Evolutionary conservation across 1,140 invertebrate species (phyloP).

Genomic region (Lepidurus packardi): DNA sequence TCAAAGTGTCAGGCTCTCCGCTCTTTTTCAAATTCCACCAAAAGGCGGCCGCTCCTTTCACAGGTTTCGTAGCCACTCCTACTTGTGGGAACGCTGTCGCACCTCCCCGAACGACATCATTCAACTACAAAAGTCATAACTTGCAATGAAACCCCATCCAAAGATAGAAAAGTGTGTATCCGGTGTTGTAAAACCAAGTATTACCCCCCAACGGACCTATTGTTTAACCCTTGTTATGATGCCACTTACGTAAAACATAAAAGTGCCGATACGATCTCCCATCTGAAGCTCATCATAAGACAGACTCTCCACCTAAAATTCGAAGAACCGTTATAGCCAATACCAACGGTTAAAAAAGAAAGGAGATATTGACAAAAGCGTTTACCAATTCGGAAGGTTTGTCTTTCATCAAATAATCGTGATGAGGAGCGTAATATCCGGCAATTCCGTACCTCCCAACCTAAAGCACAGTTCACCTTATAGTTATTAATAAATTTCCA

Average conservation of each 20-base stretch:
- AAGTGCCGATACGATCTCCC: slow-evolving; percentile 55
- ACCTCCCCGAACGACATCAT: slow-evolving; percentile 42
- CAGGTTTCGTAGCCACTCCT: slow-evolving; percentile 40
- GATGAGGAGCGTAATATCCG: slow-evolving; percentile 62
- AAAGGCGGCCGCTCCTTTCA: slow-evolving; percentile 41
- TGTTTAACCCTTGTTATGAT: no score
- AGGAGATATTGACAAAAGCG: no score
- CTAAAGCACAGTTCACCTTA: slow-evolving; percentile 35
- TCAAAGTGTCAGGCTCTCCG: slow-evolving; percentile 38
- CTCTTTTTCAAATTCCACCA: slow-evolving; percentile 42
- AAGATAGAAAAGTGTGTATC: slow-evolving; percentile 14
- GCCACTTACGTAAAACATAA: slow-evolving; percentile 55
- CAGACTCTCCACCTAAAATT: slow-evolving; percentile 26
- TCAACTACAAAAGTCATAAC: slow-evolving; percentile 35
- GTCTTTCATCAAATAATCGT: slow-evolving; percentile 51
- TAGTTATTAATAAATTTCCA: neutral
- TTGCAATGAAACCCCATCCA: neutral
- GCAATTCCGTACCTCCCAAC: slow-evolving; percentile 59
- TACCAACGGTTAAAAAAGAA: no score
- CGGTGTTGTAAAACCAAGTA: neutral
- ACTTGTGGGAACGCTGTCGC: slow-evolving; percentile 44
- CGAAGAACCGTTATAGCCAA: no score
- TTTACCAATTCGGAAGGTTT: slow-evolving; percentile 40
- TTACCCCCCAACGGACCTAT: no score
- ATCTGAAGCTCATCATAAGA: slow-evolving; percentile 37